Percentiles rank a stretch among this genome's conserved stretches.
phyloP scores from a whole-genome alignment of 2,113 vertebrate species.

The Carlito syrichta region DNA sequence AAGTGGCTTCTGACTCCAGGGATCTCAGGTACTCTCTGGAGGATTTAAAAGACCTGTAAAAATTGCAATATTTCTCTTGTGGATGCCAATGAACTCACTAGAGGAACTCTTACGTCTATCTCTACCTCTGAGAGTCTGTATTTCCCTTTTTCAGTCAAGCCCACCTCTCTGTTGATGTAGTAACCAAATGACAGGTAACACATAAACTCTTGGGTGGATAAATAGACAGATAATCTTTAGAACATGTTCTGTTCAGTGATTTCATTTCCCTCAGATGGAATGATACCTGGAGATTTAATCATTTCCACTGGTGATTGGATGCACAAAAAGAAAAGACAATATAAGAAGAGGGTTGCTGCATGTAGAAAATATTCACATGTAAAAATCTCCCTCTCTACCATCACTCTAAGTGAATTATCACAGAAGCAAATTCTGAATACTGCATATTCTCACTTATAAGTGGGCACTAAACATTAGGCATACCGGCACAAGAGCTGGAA shows the following conservation, averaged over 20 bases:
- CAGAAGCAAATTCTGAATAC: no score
- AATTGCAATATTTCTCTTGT: neutral
- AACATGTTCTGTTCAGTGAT: conserved; percentile 68
- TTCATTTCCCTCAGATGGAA: conserved; percentile 66
- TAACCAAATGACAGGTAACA: conserved; percentile 37
- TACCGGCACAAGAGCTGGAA: no score
- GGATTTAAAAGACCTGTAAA: neutral
- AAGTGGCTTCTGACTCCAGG: neutral
- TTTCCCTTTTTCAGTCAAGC: neutral
- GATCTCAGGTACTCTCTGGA: neutral
- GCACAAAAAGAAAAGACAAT: neutral
- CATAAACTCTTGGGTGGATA: neutral
- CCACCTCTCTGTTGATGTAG: neutral
- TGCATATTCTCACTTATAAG: no score
- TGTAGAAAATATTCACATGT: neutral
- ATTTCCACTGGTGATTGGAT: neutral
- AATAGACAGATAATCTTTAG: conserved; percentile 30
- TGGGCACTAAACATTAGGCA: no score
- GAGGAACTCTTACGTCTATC: neutral
- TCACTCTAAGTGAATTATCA: no score
- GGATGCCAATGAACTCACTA: neutral
- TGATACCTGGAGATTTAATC: conserved; percentile 61
- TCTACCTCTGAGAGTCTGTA: neutral
- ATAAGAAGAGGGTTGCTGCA: neutral
- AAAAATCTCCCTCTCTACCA: no score